A percentile compares a stretch with the other conserved stretches of the same genome.
These are phyloP conservation scores for Sinodicranocentrus sp. DNA, from an alignment of 2,888 invertebrate species.

Conservation along the genomic window DNA sequence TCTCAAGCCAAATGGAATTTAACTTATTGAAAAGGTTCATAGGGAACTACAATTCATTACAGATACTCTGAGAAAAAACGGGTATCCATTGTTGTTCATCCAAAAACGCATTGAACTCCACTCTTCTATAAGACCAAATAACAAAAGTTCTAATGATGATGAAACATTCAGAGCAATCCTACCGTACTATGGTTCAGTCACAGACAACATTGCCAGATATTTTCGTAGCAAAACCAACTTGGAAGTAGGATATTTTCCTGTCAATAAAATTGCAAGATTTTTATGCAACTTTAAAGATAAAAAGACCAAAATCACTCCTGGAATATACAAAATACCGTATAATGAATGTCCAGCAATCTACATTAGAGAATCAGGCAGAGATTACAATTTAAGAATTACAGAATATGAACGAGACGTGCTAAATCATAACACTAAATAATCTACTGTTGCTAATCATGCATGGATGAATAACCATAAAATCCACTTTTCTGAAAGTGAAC, in stretches of 20 bases:
- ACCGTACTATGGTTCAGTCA: background rate
- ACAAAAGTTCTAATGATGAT: too few relatives aligned
- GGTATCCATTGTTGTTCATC: constrained; percentile 15
- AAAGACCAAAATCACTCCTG: background rate
- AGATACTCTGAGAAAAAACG: background rate
- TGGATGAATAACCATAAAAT: background rate
- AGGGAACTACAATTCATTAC: background rate
- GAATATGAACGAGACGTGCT: constrained; percentile 5
- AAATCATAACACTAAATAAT: constrained; percentile 1
- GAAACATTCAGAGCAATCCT: too few relatives aligned
- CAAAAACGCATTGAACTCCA: background rate
- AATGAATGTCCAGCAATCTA: constrained; percentile 4
- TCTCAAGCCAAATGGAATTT: too few relatives aligned
- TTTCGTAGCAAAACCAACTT: background rate
- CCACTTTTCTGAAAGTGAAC: background rate
- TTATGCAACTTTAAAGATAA: constrained; percentile 7
- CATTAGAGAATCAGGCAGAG: constrained; percentile 24
- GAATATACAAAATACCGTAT: constrained; percentile 28
- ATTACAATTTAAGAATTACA: background rate
- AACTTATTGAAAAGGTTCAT: too few relatives aligned
- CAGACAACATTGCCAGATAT: background rate
- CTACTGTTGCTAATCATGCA: constrained; percentile 23
- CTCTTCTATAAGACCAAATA: too few relatives aligned
- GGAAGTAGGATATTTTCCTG: constrained; percentile 19
- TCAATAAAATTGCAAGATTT: background rate